Conservation (phyloP, 2,113 vertebrate species). For the Cricetomys ansorgei region DNA sequence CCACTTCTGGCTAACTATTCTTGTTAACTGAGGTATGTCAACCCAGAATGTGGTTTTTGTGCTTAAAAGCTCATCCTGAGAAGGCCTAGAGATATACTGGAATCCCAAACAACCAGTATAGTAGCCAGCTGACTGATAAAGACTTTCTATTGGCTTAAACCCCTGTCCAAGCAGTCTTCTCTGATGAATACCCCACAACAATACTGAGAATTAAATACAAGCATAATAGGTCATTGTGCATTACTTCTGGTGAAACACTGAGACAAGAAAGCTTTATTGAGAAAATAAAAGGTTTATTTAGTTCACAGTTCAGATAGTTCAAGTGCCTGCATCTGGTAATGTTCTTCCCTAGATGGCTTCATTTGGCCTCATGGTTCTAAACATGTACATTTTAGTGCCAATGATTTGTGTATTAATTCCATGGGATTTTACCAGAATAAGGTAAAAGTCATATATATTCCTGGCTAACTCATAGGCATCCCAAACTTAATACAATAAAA, state of each 20-base stretch:
- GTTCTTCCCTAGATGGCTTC: background rate
- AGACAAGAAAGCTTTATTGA: background rate
- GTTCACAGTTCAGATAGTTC: background rate
- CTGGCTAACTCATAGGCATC: background rate
- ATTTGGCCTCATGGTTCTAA: background rate
- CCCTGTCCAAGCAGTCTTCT: no score
- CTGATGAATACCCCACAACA: no score
- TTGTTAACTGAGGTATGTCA: no score
- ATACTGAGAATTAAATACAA: background rate
- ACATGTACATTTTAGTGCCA: background rate
- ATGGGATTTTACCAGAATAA: background rate
- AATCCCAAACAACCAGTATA: no score
- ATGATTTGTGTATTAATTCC: background rate
- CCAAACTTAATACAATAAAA: background rate
- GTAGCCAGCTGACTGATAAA: no score
- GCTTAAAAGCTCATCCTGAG: no score
- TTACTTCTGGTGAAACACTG: background rate
- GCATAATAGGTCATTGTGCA: background rate
- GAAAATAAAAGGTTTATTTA: background rate
- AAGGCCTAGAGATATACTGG: no score
- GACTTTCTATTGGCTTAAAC: no score
- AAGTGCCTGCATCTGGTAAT: background rate
- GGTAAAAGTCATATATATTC: background rate
- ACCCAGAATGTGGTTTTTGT: no score
- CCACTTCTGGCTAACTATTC: no score